phyloP scores from a whole-genome alignment of 2,113 vertebrate species.

The Rattus norvegicus region DNA sequence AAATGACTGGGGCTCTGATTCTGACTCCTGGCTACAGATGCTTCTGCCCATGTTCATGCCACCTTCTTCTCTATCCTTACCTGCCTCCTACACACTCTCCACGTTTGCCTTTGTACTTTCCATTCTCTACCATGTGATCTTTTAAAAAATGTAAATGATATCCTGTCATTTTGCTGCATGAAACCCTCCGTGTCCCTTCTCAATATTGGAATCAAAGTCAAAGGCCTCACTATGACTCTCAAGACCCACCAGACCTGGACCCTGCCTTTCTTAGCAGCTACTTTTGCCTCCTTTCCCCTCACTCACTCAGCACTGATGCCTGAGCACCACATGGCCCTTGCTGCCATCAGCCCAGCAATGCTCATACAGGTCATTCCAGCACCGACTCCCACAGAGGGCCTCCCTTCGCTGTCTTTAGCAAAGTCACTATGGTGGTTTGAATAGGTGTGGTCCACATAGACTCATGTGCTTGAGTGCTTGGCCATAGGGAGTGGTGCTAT shows the following conservation, averaged over 20 bases:
- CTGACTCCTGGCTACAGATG: neutral
- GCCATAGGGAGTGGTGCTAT: neutral
- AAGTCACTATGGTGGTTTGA: neutral
- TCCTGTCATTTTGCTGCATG: neutral
- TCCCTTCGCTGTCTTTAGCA: neutral
- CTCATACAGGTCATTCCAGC: neutral
- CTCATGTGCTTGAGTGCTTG: neutral
- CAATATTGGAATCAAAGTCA: neutral
- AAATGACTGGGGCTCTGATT: neutral
- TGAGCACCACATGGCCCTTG: accelerated
- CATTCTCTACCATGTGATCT: neutral
- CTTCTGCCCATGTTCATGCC: neutral
- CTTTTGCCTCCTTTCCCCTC: neutral
- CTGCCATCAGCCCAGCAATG: neutral
- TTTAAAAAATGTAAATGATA: neutral
- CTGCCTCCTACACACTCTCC: neutral
- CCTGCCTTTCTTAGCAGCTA: neutral
- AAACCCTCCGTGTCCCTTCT: neutral
- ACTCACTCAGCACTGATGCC: neutral
- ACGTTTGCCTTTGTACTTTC: too few species aligned
- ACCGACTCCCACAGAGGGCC: neutral
- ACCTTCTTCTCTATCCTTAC: neutral
- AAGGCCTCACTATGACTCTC: neutral
- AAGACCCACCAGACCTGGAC: neutral
- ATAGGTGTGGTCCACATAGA: too few species aligned